Evolutionary conservation across 2,797 vertebrate genomes (phyloP).

Genomic region (Microctenopoma steveboyesi): DNA sequence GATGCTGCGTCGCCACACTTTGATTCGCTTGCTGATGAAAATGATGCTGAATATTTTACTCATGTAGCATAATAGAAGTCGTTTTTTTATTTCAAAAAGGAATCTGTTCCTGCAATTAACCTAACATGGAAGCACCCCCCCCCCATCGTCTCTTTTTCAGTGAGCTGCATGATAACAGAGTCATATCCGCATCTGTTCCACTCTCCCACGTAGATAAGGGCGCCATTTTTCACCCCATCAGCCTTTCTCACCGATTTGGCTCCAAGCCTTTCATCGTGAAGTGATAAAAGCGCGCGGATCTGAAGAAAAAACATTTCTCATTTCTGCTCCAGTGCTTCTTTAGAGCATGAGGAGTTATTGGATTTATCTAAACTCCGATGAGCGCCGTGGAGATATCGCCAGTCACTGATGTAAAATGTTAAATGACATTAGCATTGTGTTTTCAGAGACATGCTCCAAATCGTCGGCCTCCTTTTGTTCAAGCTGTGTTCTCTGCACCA

Average conservation of each 20-base stretch:
- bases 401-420: slow-evolving; percentile 40
- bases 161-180: slow-evolving; percentile 61
- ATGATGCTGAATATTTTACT: slow-evolving; percentile 48
- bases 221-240: slow-evolving; percentile 55
- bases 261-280: slow-evolving; percentile 52
- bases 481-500: slow-evolving; percentile 6
- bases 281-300: slow-evolving; percentile 37
- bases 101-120: slow-evolving; percentile 51
- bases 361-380: slow-evolving; percentile 49
- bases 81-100: slow-evolving; percentile 58
- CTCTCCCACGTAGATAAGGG: slow-evolving; percentile 62
- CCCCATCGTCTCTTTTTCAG: slow-evolving; percentile 41
- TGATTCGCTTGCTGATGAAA: slow-evolving; percentile 34
- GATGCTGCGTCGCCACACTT: slow-evolving; percentile 32
- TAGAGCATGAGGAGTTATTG: slow-evolving; percentile 49
- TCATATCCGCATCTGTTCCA: slow-evolving; percentile 66
- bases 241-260: slow-evolving; percentile 58
- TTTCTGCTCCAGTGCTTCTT: slow-evolving; percentile 48
- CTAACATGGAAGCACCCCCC: slow-evolving; percentile 37
- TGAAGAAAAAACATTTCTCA: slow-evolving; percentile 2
- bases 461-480: slow-evolving; percentile 39
- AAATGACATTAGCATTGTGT: slow-evolving; percentile 20
- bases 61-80: slow-evolving; percentile 39
- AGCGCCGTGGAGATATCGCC: slow-evolving; percentile 29
- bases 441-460: slow-evolving; percentile 25